Evolutionary conservation across 2,888 invertebrate species (phyloP).

Genomic region (Girardia tigrina): DNA sequence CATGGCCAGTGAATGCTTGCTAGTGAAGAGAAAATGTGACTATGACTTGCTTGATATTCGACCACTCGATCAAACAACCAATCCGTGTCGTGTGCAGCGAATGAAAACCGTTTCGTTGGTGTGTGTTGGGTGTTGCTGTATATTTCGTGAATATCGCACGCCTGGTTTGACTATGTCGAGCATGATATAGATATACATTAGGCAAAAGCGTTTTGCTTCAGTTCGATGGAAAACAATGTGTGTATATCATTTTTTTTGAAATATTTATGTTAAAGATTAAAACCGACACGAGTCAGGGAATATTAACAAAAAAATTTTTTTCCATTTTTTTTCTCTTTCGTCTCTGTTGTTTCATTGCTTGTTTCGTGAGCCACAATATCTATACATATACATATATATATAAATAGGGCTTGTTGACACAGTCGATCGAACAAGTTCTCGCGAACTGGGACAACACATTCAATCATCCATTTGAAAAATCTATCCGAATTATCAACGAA

Average conservation of each 20-base stretch:
- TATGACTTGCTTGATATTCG: slow-evolving; percentile 23
- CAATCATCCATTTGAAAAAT: not conserved
- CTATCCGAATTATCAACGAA: slow-evolving; percentile 4
- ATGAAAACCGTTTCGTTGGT: not conserved
- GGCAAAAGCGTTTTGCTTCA: not conserved
- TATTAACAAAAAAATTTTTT: slow-evolving; percentile 2
- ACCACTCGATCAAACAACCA: slow-evolving; percentile 19
- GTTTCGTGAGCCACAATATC: too few species aligned
- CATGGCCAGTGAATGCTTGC: slow-evolving; percentile 15
- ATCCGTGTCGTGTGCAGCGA: not conserved
- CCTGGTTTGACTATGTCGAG: slow-evolving; percentile 14
- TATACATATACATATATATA: too few species aligned
- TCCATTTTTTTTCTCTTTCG: not conserved
- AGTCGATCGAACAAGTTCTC: slow-evolving; percentile 16
- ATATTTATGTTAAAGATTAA: slow-evolving; percentile 23
- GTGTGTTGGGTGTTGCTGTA: not conserved
- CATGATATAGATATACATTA: not conserved
- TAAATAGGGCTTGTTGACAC: slow-evolving; percentile 3
- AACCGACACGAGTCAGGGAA: slow-evolving; percentile 23
- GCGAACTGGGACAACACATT: slow-evolving; percentile 18
- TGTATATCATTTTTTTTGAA: not conserved
- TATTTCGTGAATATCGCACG: slow-evolving; percentile 19
- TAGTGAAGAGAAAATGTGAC: slow-evolving; percentile 19
- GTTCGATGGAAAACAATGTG: slow-evolving; percentile 8
- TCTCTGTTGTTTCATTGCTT: not conserved